These are phyloP conservation scores for Mongoloraphidia duomilia DNA, from an alignment of 2,888 invertebrate genomes.

Conservation along the genomic window DNA sequence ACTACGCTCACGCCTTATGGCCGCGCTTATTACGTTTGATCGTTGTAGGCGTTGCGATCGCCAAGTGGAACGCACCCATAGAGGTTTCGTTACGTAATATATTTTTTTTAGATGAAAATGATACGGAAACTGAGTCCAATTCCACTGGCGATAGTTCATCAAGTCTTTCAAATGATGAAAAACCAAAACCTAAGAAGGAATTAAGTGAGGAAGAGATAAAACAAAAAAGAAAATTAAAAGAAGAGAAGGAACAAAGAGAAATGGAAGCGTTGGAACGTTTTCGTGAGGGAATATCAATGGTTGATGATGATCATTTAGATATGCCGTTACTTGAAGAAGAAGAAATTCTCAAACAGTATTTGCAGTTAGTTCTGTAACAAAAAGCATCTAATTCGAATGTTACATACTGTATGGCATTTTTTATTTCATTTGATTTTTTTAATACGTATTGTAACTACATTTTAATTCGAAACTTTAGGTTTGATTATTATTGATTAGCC, in stretches of 20 bases:
- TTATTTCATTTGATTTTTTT: too few species aligned
- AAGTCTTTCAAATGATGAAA: too few species aligned
- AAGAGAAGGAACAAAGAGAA: constrained; percentile 23
- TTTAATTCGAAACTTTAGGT: too few species aligned
- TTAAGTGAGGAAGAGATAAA: background rate
- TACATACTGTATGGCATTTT: too few species aligned
- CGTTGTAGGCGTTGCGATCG: too few species aligned
- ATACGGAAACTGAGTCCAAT: background rate
- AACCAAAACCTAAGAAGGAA: too few species aligned
- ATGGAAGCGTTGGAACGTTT: constrained; percentile 45
- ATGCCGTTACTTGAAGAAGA: constrained; percentile 54
- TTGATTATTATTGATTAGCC: too few species aligned
- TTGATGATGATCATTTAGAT: constrained; percentile 62
- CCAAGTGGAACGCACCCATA: too few species aligned
- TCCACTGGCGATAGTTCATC: too few species aligned
- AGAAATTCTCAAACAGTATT: constrained; percentile 49
- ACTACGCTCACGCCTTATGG: too few species aligned
- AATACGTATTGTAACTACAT: too few species aligned
- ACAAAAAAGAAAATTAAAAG: constrained; percentile 21
- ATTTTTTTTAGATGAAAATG: constrained; percentile 1
- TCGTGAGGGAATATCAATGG: constrained; percentile 36
- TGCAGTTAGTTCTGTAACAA: constrained; percentile 34
- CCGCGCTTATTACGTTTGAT: too few species aligned
- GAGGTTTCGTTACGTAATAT: background rate
- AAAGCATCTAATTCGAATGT: constrained; percentile 5